Conservation (phyloP, 2,113 vertebrate species). For the Vulpes lagopus region DNA sequence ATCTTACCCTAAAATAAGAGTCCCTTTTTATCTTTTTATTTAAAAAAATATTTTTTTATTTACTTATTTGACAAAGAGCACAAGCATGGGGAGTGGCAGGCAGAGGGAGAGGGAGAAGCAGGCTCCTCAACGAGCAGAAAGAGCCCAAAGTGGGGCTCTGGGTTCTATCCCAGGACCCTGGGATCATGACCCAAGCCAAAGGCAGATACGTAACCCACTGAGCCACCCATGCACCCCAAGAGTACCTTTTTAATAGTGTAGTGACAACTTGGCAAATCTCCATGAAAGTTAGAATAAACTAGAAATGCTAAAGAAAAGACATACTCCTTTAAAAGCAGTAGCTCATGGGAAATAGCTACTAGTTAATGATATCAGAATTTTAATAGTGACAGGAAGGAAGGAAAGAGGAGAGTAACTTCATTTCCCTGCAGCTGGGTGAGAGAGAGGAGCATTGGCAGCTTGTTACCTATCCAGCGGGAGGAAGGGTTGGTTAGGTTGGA, state of each 20-base stretch:
- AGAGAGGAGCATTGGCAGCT: neutral
- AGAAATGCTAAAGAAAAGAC: slow-evolving; percentile 2
- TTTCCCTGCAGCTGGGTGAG: neutral
- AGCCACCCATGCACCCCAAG: neutral
- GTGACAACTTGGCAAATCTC: slow-evolving; percentile 4
- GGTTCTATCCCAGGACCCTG: too few species aligned
- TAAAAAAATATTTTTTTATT: too few species aligned
- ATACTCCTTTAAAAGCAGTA: slow-evolving; percentile 7
- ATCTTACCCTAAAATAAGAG: neutral
- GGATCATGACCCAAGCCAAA: too few species aligned
- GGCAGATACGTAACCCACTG: too few species aligned
- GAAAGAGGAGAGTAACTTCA: neutral
- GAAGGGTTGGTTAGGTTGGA: neutral
- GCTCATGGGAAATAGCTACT: neutral
- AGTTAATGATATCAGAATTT: slow-evolving; percentile 22
- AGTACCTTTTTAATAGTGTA: neutral
- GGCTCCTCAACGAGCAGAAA: too few species aligned
- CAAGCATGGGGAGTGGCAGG: too few species aligned
- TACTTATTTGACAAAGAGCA: too few species aligned
- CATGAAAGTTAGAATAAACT: neutral
- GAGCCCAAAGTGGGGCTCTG: too few species aligned
- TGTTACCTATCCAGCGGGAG: neutral
- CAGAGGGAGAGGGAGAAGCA: too few species aligned
- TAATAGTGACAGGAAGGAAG: neutral
- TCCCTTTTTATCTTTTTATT: neutral